Base-by-base conservation (phyloP, 2,113 vertebrate species). In the Vicugna pacos region DNA sequence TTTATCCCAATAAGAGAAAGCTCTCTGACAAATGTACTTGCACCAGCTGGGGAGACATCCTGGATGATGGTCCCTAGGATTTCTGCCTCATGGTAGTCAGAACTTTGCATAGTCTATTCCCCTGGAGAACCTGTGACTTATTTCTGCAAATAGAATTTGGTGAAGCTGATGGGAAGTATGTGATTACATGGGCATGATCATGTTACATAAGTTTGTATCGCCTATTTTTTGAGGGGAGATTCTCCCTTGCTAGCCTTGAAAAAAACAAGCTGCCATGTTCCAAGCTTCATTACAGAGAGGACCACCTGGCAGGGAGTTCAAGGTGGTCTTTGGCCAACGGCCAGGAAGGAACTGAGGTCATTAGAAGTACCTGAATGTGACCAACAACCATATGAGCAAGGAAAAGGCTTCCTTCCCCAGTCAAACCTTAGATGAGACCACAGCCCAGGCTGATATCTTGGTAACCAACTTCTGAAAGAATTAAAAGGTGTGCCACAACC, bases 401-500 rank as follows among this genome's bases (percentile, higher is more conserved):
- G 13, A 42, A 2, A 10, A 8, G 8, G 1, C 38, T 17, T 54
- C 50, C n/a, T 81, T 81, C 52, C 17, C 1, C 32, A 26, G 28
- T 14, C 15, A 20, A 32, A n/a, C 4, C 14, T 10, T 8, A 60
- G 42, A 32, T 26, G 9, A 70, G 38, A 28, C 14, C 72, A 60
- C 28, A 60, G 10, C 9, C 5, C 7, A 5, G 42, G 56, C 8
- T 12, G 32, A 8, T 8, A 7, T 22, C 52, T 83, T 20, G 52
- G 50, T 90, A 89, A 94, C 65, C 93, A 80, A 30, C 50, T 89
- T 94, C 80, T 87, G 67, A 93, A 93, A 73, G 85, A 96, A 87
- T 50, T 77, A 65, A 91, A 96, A 96, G 52, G 58, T 85, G 89
- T 76, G 54, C 32, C 16, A 85, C 56, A 91, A 64, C 91, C 81